Conservation (phyloP, 1,140 invertebrate genomes). For the Drosophila orena region DNA sequence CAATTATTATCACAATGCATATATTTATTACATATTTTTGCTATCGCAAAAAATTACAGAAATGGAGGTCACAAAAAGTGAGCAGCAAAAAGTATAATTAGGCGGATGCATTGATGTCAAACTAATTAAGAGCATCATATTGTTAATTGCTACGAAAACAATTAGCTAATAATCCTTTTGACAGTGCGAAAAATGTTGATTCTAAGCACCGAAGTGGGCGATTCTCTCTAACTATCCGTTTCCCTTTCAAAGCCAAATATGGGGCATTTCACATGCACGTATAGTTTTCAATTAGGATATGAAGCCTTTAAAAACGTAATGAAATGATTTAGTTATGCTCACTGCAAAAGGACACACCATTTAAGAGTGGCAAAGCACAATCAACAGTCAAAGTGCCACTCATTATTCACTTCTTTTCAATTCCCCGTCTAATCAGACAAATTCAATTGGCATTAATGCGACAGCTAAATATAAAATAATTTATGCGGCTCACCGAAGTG, state of each 20-base stretch:
- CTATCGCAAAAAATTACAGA: neutral
- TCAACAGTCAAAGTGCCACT: slow-evolving; percentile 24
- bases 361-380: slow-evolving; percentile 9
- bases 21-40: slow-evolving; percentile 50
- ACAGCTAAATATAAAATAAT: slow-evolving; percentile 69
- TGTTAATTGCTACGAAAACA: slow-evolving; percentile 40
- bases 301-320: neutral
- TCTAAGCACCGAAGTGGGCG: neutral
- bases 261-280: too few species aligned
- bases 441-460: slow-evolving; percentile 69
- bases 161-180: slow-evolving; percentile 50
- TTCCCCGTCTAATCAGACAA: slow-evolving; percentile 40
- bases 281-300: neutral
- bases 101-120: slow-evolving; percentile 26
- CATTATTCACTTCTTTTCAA: slow-evolving; percentile 21
- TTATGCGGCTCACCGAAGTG: slow-evolving; percentile 61
- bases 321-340: neutral
- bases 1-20: slow-evolving; percentile 49
- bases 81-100: slow-evolving; percentile 43
- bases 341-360: neutral
- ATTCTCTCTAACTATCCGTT: neutral
- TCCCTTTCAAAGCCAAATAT: neutral
- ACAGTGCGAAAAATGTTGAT: neutral
- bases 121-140: slow-evolving; percentile 58
- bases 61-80: slow-evolving; percentile 1